Conservation (phyloP, 2,113 vertebrate genomes). For the Zapornia atra region DNA sequence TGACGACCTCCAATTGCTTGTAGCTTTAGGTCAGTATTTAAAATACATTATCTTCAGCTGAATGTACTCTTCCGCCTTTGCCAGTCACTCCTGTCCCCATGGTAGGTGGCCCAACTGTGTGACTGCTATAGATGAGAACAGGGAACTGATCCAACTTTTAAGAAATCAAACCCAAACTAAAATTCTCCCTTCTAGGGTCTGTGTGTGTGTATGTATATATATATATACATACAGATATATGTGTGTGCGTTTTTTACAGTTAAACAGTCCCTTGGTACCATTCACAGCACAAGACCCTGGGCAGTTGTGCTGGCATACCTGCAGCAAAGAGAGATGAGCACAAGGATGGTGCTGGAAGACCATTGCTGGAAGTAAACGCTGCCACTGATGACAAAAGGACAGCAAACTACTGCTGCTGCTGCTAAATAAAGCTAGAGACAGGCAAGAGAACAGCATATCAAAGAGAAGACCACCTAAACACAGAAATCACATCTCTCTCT, state of each 20-base stretch:
- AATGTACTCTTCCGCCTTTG: neutral
- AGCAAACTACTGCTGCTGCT: neutral
- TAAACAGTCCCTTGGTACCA: neutral
- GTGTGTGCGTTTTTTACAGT: neutral
- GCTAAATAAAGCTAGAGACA: neutral
- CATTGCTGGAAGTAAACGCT: neutral
- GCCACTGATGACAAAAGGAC: neutral
- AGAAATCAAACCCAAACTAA: neutral
- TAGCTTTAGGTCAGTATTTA: neutral
- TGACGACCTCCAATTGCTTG: neutral
- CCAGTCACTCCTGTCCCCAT: neutral
- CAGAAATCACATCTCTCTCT: neutral
- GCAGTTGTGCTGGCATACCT: neutral
- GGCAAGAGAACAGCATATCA: neutral
- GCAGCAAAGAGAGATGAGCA: neutral
- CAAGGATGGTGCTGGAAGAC: neutral
- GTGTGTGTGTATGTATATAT: too few relatives aligned
- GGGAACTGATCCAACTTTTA: neutral
- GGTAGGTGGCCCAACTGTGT: neutral
- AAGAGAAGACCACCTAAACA: neutral
- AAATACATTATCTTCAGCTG: neutral
- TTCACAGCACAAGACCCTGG: neutral
- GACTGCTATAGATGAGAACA: neutral
- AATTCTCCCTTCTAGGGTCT: neutral
- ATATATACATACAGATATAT: too few relatives aligned